Conservation (phyloP, 2,888 invertebrate genomes). For the Tridacna gigas region DNA sequence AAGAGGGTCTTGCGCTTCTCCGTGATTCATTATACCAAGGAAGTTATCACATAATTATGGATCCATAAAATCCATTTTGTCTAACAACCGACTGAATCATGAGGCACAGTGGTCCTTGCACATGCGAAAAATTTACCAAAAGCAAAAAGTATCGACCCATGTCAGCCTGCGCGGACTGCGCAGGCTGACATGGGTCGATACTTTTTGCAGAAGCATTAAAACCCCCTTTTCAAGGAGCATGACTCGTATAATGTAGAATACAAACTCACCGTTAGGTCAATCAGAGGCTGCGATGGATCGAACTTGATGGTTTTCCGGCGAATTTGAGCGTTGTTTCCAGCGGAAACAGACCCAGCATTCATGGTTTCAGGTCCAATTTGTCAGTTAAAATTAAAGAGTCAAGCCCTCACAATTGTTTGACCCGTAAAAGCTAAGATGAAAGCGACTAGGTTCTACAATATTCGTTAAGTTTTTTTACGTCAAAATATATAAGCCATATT, state of each 20-base stretch:
- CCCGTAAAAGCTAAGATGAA: too few species aligned
- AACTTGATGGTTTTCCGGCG: slow-evolving; percentile 23
- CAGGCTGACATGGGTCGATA: background rate
- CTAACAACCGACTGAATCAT: too few species aligned
- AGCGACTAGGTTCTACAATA: too few species aligned
- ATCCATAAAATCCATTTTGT: too few species aligned
- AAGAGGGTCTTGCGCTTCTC: too few species aligned
- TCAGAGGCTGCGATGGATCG: slow-evolving; percentile 8
- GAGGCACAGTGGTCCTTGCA: too few species aligned
- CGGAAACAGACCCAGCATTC: slow-evolving; percentile 18
- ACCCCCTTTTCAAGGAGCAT: background rate
- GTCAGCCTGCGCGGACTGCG: background rate
- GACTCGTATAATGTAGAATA: background rate
- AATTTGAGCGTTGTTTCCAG: slow-evolving; percentile 3
- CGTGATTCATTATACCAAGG: too few species aligned
- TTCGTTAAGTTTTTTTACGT: too few species aligned
- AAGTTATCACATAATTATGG: too few species aligned
- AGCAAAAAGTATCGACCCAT: background rate
- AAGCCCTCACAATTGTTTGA: too few species aligned
- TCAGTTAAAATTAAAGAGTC: too few species aligned
- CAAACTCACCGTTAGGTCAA: slow-evolving; percentile 14
- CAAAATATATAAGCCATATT: too few species aligned
- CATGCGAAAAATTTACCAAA: background rate
- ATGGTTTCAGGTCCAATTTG: background rate
- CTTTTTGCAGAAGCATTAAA: background rate